Evolutionary conservation across 2,113 vertebrate genomes (phyloP).

Genomic region (Mixornis gularis): DNA sequence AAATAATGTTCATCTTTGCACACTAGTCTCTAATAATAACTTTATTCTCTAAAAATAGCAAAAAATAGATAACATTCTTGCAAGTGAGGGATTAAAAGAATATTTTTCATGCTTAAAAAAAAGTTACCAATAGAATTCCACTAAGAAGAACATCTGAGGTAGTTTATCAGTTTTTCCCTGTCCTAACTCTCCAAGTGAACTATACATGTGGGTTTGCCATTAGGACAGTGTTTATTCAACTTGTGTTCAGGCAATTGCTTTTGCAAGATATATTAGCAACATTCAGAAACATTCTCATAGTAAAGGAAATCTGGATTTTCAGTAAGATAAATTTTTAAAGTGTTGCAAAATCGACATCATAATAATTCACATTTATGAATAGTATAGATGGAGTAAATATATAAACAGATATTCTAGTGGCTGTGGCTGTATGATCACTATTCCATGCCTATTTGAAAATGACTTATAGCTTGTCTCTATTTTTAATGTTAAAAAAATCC

Average conservation of each 20-base stretch:
- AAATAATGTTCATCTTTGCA: background rate
- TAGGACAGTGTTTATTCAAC: background rate
- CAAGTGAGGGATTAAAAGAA: background rate
- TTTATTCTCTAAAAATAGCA: background rate
- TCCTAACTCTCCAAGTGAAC: background rate
- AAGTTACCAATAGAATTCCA: background rate
- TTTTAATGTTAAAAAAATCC: background rate
- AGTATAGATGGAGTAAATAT: background rate
- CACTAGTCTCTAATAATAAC: accelerated
- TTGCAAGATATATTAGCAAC: background rate
- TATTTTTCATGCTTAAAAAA: background rate
- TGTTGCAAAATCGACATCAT: background rate
- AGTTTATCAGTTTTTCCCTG: background rate
- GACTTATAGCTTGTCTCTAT: accelerated
- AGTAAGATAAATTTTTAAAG: background rate
- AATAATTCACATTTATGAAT: background rate
- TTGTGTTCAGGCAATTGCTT: background rate
- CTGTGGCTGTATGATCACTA: background rate
- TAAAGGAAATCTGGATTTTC: background rate
- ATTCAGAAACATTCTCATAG: background rate
- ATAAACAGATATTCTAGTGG: background rate
- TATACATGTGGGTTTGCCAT: background rate
- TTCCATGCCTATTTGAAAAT: background rate
- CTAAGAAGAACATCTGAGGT: background rate
- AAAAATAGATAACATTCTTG: background rate